Evolutionary conservation across 2,797 vertebrate species (phyloP).

Genomic region (Ctenosaura bakeri): DNA sequence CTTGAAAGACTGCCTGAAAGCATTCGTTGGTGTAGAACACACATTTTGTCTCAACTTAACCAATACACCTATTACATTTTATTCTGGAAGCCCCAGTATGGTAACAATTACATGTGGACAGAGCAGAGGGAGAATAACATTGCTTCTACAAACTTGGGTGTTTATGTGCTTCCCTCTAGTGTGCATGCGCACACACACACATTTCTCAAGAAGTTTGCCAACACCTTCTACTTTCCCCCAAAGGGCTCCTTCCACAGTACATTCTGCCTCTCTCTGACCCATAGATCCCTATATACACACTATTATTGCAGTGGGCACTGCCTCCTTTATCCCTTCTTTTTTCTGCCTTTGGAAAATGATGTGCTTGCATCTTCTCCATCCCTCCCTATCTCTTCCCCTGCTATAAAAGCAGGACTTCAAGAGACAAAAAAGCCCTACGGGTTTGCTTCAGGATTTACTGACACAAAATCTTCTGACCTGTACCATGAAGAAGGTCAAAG

Average conservation of each 20-base stretch:
- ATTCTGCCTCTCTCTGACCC: not conserved
- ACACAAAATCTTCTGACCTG: slow-evolving; percentile 17
- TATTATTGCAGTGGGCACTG: rapidly evolving
- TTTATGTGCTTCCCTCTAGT: not conserved
- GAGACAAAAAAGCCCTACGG: slow-evolving; percentile 39
- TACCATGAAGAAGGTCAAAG: slow-evolving; percentile 38
- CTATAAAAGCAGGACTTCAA: slow-evolving; percentile 36
- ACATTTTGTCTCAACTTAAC: not conserved
- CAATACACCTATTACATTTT: too few species aligned
- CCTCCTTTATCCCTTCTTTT: slow-evolving; percentile 22
- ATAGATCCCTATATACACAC: not conserved
- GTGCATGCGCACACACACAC: not conserved
- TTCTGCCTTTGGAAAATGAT: slow-evolving; percentile 38
- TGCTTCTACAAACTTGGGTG: not conserved
- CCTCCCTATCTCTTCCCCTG: not conserved
- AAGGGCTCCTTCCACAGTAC: not conserved
- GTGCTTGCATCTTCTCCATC: slow-evolving; percentile 38
- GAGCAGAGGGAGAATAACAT: not conserved
- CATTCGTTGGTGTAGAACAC: not conserved
- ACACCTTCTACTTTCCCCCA: not conserved
- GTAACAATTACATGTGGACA: not conserved
- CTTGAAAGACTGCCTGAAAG: not conserved
- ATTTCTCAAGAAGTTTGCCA: not conserved
- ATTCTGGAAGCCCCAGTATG: not conserved
- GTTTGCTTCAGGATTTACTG: slow-evolving; percentile 40